Conservation (phyloP, 2,113 vertebrate genomes). For the Rhagologus leucostigma region DNA sequence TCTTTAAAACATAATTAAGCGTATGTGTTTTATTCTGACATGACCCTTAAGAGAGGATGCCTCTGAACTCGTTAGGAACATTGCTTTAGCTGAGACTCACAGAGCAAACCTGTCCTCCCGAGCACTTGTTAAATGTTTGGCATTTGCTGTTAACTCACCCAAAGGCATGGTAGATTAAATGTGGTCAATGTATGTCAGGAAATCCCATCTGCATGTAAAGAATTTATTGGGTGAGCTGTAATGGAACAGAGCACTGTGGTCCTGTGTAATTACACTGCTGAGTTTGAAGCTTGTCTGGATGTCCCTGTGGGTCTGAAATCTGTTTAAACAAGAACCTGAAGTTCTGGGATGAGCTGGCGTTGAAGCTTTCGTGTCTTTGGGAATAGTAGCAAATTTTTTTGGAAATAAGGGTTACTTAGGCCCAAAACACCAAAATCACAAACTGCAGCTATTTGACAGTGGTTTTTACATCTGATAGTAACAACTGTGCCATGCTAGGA, state of each 20-base stretch:
- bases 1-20: neutral
- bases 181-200: neutral
- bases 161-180: neutral
- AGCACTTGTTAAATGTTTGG: neutral
- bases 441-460: neutral
- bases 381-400: neutral
- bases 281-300: neutral
- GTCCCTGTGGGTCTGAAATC: neutral
- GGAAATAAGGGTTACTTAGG: neutral
- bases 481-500: neutral
- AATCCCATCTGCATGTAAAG: neutral
- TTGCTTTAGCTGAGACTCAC: neutral
- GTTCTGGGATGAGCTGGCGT: fast-evolving
- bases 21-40: neutral
- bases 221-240: neutral
- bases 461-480: neutral
- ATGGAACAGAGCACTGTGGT: neutral
- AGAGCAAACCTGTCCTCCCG: neutral
- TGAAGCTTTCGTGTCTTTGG: neutral
- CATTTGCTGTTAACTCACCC: neutral
- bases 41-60: neutral
- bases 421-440: neutral
- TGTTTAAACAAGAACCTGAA: neutral
- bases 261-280: neutral
- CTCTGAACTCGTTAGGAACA: neutral